These are phyloP conservation scores for Drosophila orena DNA, from an alignment of 1,140 invertebrate species.

Conservation along the genomic window DNA sequence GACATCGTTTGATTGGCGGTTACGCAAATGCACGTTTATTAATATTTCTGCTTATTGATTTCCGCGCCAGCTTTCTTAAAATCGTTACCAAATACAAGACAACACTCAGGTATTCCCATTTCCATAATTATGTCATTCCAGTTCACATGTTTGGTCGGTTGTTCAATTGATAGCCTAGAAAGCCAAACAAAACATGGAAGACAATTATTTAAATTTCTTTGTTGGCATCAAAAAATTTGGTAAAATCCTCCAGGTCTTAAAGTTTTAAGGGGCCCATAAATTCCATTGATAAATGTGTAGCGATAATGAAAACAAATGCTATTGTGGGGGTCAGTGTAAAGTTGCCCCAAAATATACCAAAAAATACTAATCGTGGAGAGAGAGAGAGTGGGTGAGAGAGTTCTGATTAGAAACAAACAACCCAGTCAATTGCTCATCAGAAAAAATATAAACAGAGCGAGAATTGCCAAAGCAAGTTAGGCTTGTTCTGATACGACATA, in stretches of 20 bases:
- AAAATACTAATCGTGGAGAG: constrained; percentile 8
- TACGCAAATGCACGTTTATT: constrained; percentile 69
- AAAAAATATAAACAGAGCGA: constrained; percentile 52
- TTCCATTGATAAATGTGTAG: constrained; percentile 42
- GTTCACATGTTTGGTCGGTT: constrained; percentile 30
- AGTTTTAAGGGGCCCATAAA: constrained; percentile 51
- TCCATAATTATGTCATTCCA: constrained; percentile 71
- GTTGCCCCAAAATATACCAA: constrained; percentile 23
- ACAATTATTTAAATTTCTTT: constrained; percentile 50
- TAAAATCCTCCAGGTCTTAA: constrained; percentile 27
- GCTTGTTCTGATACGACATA: fast-evolving
- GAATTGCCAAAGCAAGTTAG: constrained; percentile 2
- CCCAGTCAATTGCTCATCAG: constrained; percentile 21
- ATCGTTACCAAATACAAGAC: constrained; percentile 40
- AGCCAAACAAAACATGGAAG: constrained; percentile 9
- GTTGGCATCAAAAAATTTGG: constrained; percentile 38
- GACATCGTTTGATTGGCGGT: constrained; percentile 61
- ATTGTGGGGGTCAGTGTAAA: constrained; percentile 42
- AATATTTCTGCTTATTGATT: constrained; percentile 55
- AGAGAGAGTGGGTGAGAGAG: background rate
- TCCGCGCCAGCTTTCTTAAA: constrained; percentile 66
- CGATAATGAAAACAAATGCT: constrained; percentile 39
- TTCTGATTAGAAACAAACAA: constrained; percentile 28
- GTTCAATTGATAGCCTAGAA: constrained; percentile 7
- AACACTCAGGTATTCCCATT: constrained; percentile 47